A percentile compares a stretch with the other conserved stretches of the same genome.
phyloP scores from a whole-genome alignment of 2,113 vertebrate species.

The Eubucco bourcierii region DNA sequence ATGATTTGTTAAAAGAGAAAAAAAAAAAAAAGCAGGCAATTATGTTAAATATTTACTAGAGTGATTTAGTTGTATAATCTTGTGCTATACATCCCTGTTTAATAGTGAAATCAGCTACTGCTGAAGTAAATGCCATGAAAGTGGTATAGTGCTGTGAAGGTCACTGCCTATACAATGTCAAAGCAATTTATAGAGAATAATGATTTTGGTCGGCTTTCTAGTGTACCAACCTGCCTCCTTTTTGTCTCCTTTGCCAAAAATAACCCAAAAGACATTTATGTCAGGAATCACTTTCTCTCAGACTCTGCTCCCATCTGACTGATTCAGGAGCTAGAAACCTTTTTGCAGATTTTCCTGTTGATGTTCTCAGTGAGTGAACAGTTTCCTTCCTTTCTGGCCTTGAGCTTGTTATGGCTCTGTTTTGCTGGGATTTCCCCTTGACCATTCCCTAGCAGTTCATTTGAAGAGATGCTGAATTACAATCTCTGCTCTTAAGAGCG shows the following conservation, averaged over 20 bases:
- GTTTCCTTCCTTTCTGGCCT: conserved; percentile 6
- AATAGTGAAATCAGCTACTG: conserved; percentile 77
- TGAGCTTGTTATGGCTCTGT: background rate
- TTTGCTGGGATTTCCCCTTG: conserved; percentile 12
- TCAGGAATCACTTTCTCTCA: conserved; percentile 40
- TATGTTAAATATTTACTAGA: conserved; percentile 83
- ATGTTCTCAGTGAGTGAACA: background rate
- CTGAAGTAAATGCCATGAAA: conserved; percentile 76
- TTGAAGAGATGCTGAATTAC: conserved; percentile 20
- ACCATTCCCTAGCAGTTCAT: conserved; percentile 11
- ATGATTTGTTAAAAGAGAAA: conserved; percentile 77
- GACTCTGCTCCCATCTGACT: conserved; percentile 25
- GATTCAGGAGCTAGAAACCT: conserved; percentile 1
- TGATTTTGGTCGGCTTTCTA: conserved; percentile 74
- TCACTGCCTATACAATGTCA: conserved; percentile 74
- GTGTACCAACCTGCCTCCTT: conserved; percentile 30
- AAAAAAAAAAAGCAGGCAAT: conserved; percentile 62
- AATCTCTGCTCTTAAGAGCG: background rate
- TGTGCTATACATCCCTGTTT: conserved; percentile 68
- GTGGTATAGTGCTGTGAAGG: conserved; percentile 68
- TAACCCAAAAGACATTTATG: conserved; percentile 58
- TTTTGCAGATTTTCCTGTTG: conserved; percentile 25
- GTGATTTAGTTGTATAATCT: conserved; percentile 81
- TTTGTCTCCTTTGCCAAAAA: conserved; percentile 62
- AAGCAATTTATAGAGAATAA: conserved; percentile 72